Base-by-base conservation (phyloP, 1,140 invertebrate species). In the Formica selysi region DNA sequence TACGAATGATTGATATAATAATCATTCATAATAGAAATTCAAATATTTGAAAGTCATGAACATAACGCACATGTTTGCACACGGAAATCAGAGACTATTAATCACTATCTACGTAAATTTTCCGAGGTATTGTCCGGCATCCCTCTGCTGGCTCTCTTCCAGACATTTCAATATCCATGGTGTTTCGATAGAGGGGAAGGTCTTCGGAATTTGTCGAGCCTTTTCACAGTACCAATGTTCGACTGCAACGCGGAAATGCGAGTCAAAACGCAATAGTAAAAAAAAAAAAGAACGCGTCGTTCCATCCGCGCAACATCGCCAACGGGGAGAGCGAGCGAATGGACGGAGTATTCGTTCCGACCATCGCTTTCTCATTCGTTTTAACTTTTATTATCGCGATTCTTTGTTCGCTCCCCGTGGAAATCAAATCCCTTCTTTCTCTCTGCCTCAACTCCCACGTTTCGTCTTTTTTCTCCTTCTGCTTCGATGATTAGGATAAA, bases 401-500 rank as follows among this genome's bases (percentile, higher is more conserved):
- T 83, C 64, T 36, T 57, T 51, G 44, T 67, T 29, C 22, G n/a
- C 54, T 90, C 89, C 89, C 90, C 44, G 70, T 90, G 87, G 89
- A 91, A 91, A 92, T 92, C 90, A 90, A 85, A 62, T 54, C 11
- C 79, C 41, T 22, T 26, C 10, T 4, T 19, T 13, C 29, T 44
- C 44, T 44, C 10, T 44, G 11, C 10, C 10, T 44, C 38, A 19
- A 36, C 13, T 6, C 22, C 48, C 41, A 1, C 5, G 32, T 26
- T 74, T 13, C 32, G 10, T 16, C 2, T 36, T 19, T 64, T 57
- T 85, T 59, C 29, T 19, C n/a, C 22, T 1, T 64, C 29, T 22
- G 29, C 74, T 76, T 61, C 76, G 67, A 90, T 90, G 87, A 92
- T 92, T 91, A 91, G 86, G 81, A 92, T 89, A 90, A 87, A 90